These are phyloP conservation scores for Elysia crispata DNA, from an alignment of 2,888 invertebrate species.

Conservation along the genomic window DNA sequence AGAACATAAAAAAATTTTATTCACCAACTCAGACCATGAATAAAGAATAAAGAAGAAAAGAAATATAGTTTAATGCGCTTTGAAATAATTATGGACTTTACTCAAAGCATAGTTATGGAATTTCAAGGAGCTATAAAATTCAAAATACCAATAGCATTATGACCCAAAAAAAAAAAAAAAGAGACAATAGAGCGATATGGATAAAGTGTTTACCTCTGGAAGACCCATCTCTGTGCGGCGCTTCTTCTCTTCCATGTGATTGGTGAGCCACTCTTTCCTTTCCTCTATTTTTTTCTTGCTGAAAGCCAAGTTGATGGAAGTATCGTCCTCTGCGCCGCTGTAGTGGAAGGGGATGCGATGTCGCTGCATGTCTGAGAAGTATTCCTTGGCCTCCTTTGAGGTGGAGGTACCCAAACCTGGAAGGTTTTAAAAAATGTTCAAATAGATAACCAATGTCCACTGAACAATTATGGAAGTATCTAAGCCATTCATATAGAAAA, in stretches of 20 bases:
- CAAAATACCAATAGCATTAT: no score
- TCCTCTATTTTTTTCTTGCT: conserved; percentile 95
- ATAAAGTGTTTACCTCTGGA: conserved; percentile 67
- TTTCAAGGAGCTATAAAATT: no score
- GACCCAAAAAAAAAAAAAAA: no score
- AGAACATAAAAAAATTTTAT: no score
- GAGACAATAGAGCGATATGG: no score
- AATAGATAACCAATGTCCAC: neutral
- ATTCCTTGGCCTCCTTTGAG: conserved; percentile 98
- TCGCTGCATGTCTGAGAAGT: conserved; percentile 95
- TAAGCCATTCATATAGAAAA: no score
- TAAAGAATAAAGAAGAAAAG: no score
- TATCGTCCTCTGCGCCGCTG: conserved; percentile 91
- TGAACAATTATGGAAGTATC: no score
- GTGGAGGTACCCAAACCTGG: conserved; percentile 98
- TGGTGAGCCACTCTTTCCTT: conserved; percentile 97
- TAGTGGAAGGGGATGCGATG: conserved; percentile 95
- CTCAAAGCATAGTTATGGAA: neutral
- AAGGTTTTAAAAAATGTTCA: neutral
- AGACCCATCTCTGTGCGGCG: conserved; percentile 78
- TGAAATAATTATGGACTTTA: neutral
- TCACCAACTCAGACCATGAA: no score
- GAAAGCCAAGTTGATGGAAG: conserved; percentile 88
- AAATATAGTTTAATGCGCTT: no score
- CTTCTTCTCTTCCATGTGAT: conserved; percentile 88